A percentile compares a stretch with the other conserved stretches of the same genome.
Evolutionary conservation across 2,888 invertebrate genomes (phyloP).

Genomic region (Drosophila kokeensis): DNA sequence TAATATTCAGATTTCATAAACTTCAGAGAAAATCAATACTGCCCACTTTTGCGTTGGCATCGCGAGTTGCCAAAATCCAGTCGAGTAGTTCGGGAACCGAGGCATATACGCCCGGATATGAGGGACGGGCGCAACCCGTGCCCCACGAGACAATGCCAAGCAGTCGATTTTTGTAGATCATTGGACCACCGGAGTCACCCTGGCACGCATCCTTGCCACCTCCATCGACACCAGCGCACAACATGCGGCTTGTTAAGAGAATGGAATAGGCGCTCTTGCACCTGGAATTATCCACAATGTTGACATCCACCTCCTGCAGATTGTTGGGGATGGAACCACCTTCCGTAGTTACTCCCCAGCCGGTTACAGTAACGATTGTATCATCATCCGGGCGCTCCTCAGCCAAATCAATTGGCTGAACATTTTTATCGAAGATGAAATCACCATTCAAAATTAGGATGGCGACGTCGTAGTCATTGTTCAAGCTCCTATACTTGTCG

Average conservation of each 20-base stretch:
- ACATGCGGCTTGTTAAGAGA: constrained; percentile 72
- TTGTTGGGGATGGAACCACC: constrained; percentile 44
- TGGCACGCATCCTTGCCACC: constrained; percentile 82
- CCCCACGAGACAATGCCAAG: constrained; percentile 83
- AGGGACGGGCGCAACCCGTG: constrained; percentile 67
- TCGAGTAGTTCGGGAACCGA: constrained; percentile 61
- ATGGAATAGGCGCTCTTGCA: constrained; percentile 68
- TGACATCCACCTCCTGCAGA: constrained; percentile 72
- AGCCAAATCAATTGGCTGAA: constrained; percentile 87
- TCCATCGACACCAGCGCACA: constrained; percentile 74
- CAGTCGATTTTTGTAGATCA: constrained; percentile 62
- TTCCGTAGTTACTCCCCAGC: constrained; percentile 77
- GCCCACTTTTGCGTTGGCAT: constrained; percentile 40
- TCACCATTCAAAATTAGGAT: constrained; percentile 86
- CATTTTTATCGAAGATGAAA: constrained; percentile 76
- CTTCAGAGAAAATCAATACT: constrained; percentile 54
- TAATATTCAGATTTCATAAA: constrained; percentile 14
- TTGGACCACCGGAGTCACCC: constrained; percentile 83
- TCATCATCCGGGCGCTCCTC: constrained; percentile 80
- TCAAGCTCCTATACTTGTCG: constrained; percentile 86
- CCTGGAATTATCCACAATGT: constrained; percentile 60
- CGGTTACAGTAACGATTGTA: constrained; percentile 65
- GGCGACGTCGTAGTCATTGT: constrained; percentile 87
- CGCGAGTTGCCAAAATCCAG: constrained; percentile 60
- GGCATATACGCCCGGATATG: constrained; percentile 78